Base-by-base conservation (phyloP, 2,113 vertebrate species). In the Anguilla rostrata region DNA sequence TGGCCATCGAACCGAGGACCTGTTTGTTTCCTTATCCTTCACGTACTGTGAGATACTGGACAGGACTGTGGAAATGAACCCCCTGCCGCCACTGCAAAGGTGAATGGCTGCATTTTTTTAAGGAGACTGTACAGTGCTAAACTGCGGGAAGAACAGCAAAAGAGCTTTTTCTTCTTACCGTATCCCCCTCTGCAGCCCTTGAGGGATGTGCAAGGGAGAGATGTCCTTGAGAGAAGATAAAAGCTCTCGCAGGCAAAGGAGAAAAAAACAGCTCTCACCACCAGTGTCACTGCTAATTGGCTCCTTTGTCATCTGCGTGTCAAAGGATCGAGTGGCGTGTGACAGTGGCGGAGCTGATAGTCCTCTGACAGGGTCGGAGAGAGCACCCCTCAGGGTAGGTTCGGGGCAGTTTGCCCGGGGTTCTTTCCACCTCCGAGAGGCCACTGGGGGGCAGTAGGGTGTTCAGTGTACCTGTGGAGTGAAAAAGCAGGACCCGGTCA, bases 221-320 rank as follows among this genome's bases (percentile, higher is more conserved):
- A 80, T 78, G 53, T 85, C 78, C 26, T 49, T 66, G 66, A 46
- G 20, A 86, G 57, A 86, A 81, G 39, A 86, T 81, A 81, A 26
- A 85, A 81, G 34, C 49, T 85, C 46, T 79, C 78, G 49, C 57
- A 82, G 40, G 14, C 53, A 29, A 53, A 79, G 82, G 39, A 41
- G 39, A 40, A n/a, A 60, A 79, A 53, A 63, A 66, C 5, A 26
- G 46, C 22, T 49, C 82, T 79, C 11, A 22, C 60, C 81, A 82
- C 39, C 16, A 56, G 41, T 60, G 40, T 29, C 18, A 41, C 11
- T 75, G 78, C 86, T 87, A 87, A 87, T 87, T 84, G 82, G 82
- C 26, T 87, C 66, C 86, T 79, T 79, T 84, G 71, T 87, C 71
- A 60, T 82, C 75, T 43, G 83, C 18, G 53, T 84, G 78, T 87